Conservation (phyloP, 2,113 vertebrate genomes). For the Sorex fumeus region DNA sequence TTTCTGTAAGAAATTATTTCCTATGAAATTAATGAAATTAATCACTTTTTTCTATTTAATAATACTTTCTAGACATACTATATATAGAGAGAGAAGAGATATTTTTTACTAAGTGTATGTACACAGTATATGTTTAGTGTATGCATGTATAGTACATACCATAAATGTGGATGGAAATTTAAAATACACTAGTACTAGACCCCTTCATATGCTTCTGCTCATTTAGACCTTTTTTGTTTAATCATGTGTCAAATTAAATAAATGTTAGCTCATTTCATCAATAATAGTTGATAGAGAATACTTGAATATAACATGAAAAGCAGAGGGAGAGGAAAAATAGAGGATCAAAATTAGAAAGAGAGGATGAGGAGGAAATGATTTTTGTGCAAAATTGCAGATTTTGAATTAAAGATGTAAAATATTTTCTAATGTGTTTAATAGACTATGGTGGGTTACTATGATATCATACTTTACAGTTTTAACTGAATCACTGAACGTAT, state of each 20-base stretch:
- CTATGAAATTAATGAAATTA: too few relatives aligned
- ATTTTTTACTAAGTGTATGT: too few relatives aligned
- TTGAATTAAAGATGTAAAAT: conserved; percentile 23
- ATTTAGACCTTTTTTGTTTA: not conserved
- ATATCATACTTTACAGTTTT: not conserved
- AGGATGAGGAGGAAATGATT: not conserved
- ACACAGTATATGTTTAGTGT: too few relatives aligned
- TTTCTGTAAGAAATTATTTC: too few relatives aligned
- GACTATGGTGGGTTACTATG: not conserved
- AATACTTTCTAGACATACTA: too few relatives aligned
- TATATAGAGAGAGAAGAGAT: too few relatives aligned
- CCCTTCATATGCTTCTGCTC: not conserved
- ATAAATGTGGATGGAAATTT: not conserved
- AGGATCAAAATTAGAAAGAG: not conserved
- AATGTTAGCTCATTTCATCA: not conserved
- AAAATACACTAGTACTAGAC: not conserved
- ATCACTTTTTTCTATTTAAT: too few relatives aligned
- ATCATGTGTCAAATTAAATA: conserved; percentile 14
- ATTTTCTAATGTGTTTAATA: not conserved
- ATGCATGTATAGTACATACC: too few relatives aligned
- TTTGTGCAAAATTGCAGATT: not conserved
- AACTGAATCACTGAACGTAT: not conserved
- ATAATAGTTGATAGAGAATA: not conserved
- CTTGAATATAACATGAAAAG: not conserved
- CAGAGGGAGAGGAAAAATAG: not conserved